Percentiles rank a stretch among this genome's conserved stretches.
phyloP scores from a whole-genome alignment of 53 echinoderm and acorn worm genomes.

The Holothuria scabra region DNA sequence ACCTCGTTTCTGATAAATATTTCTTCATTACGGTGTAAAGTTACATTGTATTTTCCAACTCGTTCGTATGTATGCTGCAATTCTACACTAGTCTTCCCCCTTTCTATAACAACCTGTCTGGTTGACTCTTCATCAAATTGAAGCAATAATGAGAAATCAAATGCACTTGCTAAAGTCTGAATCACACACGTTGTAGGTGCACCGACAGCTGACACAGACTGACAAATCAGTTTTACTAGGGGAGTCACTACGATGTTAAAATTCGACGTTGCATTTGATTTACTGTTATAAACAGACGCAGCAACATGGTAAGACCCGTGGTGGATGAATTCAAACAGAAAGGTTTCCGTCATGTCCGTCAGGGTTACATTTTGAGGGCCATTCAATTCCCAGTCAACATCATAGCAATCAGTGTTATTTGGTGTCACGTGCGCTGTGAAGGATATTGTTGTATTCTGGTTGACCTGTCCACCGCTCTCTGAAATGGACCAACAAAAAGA shows the following conservation, averaged over 20 bases:
- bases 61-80: neutral
- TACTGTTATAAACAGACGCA: neutral
- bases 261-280: neutral
- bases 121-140: slow-evolving; percentile 7
- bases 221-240: neutral
- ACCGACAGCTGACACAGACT: neutral
- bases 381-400: neutral
- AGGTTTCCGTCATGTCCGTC: neutral
- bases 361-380: neutral
- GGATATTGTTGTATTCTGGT: neutral
- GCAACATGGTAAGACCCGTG: neutral
- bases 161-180: neutral
- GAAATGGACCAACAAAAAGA: neutral
- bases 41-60: slow-evolving; percentile 6
- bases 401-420: neutral
- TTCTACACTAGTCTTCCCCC: neutral
- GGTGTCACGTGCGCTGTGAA: slow-evolving; percentile 6
- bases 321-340: neutral
- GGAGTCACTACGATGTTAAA: neutral
- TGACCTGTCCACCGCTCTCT: neutral
- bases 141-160: neutral
- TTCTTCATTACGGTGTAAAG: neutral
- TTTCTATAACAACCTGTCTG: neutral
- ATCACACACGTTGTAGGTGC: neutral
- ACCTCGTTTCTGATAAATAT: neutral